Evolutionary conservation across 2,797 vertebrate species (phyloP).

Genomic region (Adrianichthys oophorus): DNA sequence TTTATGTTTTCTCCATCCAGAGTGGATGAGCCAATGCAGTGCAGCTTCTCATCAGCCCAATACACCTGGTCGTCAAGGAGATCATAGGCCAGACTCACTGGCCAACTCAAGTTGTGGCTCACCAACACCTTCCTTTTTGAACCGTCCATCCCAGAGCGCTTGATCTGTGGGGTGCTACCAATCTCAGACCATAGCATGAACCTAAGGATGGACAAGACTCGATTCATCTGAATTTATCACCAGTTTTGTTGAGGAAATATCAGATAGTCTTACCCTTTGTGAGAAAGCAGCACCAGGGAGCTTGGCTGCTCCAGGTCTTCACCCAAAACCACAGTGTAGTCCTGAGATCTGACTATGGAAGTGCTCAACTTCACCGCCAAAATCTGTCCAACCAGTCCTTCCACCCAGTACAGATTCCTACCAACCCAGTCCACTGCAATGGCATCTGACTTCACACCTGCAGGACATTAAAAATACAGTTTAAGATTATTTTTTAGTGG

Average conservation of each 20-base stretch:
- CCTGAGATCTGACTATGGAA: slow-evolving; percentile 65
- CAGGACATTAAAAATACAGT: slow-evolving; percentile 10
- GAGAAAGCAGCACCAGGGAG: slow-evolving; percentile 84
- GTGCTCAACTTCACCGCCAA: slow-evolving; percentile 78
- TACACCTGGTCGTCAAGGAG: slow-evolving; percentile 81
- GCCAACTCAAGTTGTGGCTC: slow-evolving; percentile 80
- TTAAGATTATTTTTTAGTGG: no score
- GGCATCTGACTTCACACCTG: slow-evolving; percentile 87
- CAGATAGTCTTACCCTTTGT: slow-evolving; percentile 78
- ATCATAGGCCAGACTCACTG: slow-evolving; percentile 86
- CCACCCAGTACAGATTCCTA: slow-evolving; percentile 91
- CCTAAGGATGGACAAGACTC: slow-evolving; percentile 55
- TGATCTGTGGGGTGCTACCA: slow-evolving; percentile 82
- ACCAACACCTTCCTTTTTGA: slow-evolving; percentile 79
- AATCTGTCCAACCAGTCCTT: slow-evolving; percentile 84
- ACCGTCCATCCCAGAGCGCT: slow-evolving; percentile 88
- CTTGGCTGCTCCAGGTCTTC: slow-evolving; percentile 83
- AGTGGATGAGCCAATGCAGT: slow-evolving; percentile 82
- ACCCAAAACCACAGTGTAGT: slow-evolving; percentile 83
- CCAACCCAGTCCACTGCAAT: slow-evolving; percentile 91
- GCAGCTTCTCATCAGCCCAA: slow-evolving; percentile 91
- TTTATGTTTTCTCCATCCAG: slow-evolving; percentile 82
- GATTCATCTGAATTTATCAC: background rate
- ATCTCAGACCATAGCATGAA: slow-evolving; percentile 93
- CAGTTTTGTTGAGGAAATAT: no score